Percentiles rank a stretch among this genome's conserved stretches.
Conservation (phyloP, 1,140 invertebrate genomes). For the Temnothorax longispinosus region DNA sequence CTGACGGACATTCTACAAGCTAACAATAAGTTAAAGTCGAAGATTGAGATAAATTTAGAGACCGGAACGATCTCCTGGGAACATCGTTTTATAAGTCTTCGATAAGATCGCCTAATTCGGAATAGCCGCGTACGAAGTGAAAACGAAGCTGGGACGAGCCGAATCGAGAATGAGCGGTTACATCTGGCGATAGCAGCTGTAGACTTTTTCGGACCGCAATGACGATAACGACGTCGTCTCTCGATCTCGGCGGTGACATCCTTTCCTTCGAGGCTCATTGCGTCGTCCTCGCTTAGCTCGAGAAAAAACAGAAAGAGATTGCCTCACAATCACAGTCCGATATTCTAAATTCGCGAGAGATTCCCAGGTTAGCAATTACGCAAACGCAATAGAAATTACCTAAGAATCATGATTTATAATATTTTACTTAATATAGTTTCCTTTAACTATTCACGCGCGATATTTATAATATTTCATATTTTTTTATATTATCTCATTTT, state of each 20-base stretch:
- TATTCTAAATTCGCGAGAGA: background rate
- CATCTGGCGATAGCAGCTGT: constrained; percentile 36
- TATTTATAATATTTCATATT: background rate
- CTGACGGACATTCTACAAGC: background rate
- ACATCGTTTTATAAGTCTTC: background rate
- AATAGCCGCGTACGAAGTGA: background rate
- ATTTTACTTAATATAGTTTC: background rate
- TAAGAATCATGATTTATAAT: background rate
- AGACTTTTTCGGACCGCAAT: constrained; percentile 24
- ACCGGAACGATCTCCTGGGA: background rate
- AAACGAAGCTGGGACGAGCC: background rate
- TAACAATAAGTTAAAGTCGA: background rate
- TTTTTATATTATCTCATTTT: background rate
- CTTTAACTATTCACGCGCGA: background rate
- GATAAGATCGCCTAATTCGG: background rate
- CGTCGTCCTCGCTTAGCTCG: background rate
- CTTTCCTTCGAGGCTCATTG: background rate
- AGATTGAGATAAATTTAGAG: background rate
- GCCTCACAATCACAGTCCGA: background rate
- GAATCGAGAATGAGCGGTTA: background rate
- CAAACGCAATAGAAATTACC: background rate
- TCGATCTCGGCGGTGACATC: background rate
- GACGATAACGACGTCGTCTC: background rate
- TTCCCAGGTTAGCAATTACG: background rate
- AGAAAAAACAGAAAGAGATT: background rate